Evolutionary conservation across 2,888 invertebrate genomes (phyloP).

Genomic region (Synanthedon formicaeformis): DNA sequence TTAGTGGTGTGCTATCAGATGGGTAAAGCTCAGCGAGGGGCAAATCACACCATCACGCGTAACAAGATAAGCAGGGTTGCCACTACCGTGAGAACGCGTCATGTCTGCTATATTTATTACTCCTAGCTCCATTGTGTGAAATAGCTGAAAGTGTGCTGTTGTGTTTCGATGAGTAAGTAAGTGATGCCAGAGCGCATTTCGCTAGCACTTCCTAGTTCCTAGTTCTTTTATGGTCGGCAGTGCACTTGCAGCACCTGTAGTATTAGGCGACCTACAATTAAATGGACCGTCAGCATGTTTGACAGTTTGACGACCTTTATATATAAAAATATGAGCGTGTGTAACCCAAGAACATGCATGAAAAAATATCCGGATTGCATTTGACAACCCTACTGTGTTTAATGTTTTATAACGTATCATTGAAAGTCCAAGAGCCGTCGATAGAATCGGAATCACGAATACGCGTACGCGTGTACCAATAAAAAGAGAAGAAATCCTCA

Average conservation of each 20-base stretch:
- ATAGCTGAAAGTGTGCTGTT: too few relatives aligned
- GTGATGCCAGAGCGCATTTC: too few relatives aligned
- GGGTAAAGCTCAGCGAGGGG: slow-evolving; percentile 11
- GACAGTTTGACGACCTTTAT: too few relatives aligned
- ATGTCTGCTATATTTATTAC: too few relatives aligned
- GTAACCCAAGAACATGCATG: background rate
- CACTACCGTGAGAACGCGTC: background rate
- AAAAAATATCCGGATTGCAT: background rate
- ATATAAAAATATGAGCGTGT: background rate
- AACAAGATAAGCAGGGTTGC: slow-evolving; percentile 3
- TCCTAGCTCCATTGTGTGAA: background rate
- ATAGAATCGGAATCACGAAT: slow-evolving; percentile 49
- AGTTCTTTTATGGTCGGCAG: too few relatives aligned
- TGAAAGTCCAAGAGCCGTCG: slow-evolving; percentile 29
- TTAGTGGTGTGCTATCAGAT: slow-evolving; percentile 17
- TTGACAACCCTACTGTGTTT: slow-evolving; percentile 15
- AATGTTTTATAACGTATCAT: slow-evolving; percentile 28
- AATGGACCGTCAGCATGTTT: too few relatives aligned
- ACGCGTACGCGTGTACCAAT: slow-evolving; percentile 20
- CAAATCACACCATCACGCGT: slow-evolving; percentile 14
- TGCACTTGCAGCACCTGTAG: too few relatives aligned
- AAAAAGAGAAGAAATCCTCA: slow-evolving; percentile 11
- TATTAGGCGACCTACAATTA: too few relatives aligned
- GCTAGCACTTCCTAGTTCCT: too few relatives aligned
- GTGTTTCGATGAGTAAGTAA: too few relatives aligned